Conservation (phyloP, 1,140 invertebrate species). For the Drosophila kepulauana region DNA sequence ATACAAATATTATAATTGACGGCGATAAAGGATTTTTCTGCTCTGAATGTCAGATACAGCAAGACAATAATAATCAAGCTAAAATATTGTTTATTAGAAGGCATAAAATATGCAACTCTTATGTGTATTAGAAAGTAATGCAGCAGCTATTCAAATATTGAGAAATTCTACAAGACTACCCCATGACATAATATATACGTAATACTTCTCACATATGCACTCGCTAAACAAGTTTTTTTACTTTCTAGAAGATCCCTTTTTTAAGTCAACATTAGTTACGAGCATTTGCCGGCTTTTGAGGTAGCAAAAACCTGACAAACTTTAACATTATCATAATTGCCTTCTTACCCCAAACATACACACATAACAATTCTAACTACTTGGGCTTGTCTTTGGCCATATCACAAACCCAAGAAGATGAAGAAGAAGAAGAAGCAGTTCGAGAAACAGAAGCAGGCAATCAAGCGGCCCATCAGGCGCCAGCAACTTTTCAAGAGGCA, state of each 20-base stretch:
- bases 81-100: too few species aligned
- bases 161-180: neutral
- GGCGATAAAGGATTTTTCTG: constrained; percentile 1
- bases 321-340: constrained; percentile 57
- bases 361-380: constrained; percentile 30
- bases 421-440: too few species aligned
- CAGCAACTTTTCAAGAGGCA: constrained; percentile 46
- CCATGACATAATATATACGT: too few species aligned
- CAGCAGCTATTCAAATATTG: neutral
- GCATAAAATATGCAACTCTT: too few species aligned
- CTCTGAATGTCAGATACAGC: neutral
- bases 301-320: constrained; percentile 32
- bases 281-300: constrained; percentile 15
- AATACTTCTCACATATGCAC: constrained; percentile 4
- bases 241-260: constrained; percentile 7
- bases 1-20: constrained; percentile 18
- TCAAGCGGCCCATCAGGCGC: constrained; percentile 52
- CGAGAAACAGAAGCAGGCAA: constrained; percentile 35
- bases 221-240: neutral
- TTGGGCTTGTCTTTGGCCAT: constrained; percentile 38
- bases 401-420: constrained; percentile 32
- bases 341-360: constrained; percentile 27
- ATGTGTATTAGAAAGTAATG: neutral
- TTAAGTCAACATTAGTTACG: constrained; percentile 2
- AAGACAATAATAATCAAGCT: too few species aligned